Percentiles rank a stretch among this genome's conserved stretches.
These are phyloP conservation scores for Myotis myotis DNA, from an alignment of 2,797 vertebrate genomes.

Conservation along the genomic window DNA sequence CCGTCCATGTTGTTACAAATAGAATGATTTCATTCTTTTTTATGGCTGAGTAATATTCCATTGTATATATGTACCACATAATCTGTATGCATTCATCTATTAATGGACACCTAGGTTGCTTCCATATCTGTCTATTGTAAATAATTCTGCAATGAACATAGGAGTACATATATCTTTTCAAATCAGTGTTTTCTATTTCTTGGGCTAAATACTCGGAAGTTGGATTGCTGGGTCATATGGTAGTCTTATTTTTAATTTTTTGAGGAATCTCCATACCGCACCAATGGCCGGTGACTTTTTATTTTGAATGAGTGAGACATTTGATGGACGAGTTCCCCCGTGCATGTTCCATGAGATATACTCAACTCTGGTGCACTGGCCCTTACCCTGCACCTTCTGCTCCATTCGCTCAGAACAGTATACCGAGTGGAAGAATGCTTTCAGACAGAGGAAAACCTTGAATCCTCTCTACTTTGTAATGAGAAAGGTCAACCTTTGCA, in stretches of 20 bases:
- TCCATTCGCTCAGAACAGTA: not conserved
- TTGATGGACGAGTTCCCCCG: not conserved
- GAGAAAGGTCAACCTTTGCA: not conserved
- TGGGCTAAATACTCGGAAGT: not conserved
- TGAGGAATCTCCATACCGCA: not conserved
- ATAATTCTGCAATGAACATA: not conserved
- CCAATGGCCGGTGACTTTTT: not conserved
- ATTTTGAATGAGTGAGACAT: not conserved
- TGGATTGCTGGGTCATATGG: not conserved
- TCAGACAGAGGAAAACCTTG: not conserved
- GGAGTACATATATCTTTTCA: not conserved
- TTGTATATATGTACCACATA: not conserved
- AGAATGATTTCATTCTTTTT: not conserved
- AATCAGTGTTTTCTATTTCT: not conserved
- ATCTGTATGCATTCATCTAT: not conserved
- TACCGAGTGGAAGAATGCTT: not conserved
- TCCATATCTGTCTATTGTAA: not conserved
- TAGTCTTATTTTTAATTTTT: not conserved
- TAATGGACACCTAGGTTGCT: not conserved
- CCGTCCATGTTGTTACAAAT: not conserved
- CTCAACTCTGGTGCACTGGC: not conserved
- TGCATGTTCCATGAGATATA: not conserved
- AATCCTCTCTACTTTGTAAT: not conserved
- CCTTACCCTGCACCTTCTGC: not conserved
- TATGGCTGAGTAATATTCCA: not conserved